Conservation (phyloP, 2,888 invertebrate genomes). For the Papilio demoleus region DNA sequence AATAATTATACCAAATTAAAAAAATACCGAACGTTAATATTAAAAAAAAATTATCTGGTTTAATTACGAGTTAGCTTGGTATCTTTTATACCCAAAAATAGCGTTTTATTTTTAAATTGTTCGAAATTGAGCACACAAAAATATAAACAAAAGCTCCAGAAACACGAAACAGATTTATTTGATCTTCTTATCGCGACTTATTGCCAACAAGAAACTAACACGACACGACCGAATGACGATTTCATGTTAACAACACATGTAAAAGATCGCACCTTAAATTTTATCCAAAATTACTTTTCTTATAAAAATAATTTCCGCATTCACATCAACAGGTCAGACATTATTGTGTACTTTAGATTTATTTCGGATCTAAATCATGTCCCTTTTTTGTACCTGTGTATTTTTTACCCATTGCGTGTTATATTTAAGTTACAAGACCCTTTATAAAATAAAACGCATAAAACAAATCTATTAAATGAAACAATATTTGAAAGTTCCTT, state of each 20-base stretch:
- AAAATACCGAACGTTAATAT: no score
- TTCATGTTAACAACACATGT: constrained; percentile 20
- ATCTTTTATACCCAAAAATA: no score
- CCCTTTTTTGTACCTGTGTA: not conserved
- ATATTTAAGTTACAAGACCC: not conserved
- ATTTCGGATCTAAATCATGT: not conserved
- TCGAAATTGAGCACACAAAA: not conserved
- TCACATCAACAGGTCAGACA: constrained; percentile 1
- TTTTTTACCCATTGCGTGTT: not conserved
- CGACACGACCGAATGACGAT: constrained; percentile 22
- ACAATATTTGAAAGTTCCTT: not conserved
- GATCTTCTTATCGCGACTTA: constrained; percentile 27
- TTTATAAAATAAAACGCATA: not conserved
- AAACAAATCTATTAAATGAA: not conserved
- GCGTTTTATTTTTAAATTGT: no score
- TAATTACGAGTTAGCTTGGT: no score
- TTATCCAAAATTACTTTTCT: constrained; percentile 1
- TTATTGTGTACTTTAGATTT: not conserved
- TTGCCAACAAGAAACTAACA: constrained; percentile 17
- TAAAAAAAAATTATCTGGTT: no score
- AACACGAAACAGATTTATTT: constrained; percentile 16
- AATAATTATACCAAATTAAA: no score
- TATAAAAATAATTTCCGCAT: constrained; percentile 27
- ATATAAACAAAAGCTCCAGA: constrained; percentile 14
- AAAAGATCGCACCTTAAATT: constrained; percentile 19